phyloP scores from a whole-genome alignment of 2,113 vertebrate genomes.

The Phaetusa simplex region DNA sequence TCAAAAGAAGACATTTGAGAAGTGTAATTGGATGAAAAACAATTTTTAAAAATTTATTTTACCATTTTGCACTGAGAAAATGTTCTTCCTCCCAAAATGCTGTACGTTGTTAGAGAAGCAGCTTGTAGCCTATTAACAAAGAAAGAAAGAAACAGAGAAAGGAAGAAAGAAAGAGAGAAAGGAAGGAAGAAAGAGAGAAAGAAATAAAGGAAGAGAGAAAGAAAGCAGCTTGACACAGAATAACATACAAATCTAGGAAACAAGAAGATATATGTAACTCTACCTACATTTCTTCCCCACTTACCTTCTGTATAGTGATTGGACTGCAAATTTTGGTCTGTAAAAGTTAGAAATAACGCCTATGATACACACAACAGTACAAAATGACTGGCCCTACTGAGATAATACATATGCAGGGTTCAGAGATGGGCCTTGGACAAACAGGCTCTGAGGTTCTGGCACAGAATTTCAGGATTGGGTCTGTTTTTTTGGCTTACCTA shows the following conservation, averaged over 20 bases:
- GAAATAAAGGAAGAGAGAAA: no score
- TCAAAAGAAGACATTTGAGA: neutral
- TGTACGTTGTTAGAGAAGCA: neutral
- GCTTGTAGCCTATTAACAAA: neutral
- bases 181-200: no score
- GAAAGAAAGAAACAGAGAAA: neutral
- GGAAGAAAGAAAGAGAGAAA: neutral
- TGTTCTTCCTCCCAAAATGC: neutral
- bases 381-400: neutral
- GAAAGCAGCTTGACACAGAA: neutral
- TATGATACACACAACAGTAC: neutral
- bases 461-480: neutral
- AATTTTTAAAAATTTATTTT: neutral
- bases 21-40: neutral
- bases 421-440: neutral
- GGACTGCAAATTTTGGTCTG: neutral
- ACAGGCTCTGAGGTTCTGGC: neutral
- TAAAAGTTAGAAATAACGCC: neutral
- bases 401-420: neutral
- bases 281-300: neutral
- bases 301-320: neutral
- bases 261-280: neutral
- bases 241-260: neutral
- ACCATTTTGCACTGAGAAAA: neutral
- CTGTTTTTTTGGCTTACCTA: neutral